Base-by-base conservation (phyloP, 2,888 invertebrate species). In the Thelaira solivaga region DNA sequence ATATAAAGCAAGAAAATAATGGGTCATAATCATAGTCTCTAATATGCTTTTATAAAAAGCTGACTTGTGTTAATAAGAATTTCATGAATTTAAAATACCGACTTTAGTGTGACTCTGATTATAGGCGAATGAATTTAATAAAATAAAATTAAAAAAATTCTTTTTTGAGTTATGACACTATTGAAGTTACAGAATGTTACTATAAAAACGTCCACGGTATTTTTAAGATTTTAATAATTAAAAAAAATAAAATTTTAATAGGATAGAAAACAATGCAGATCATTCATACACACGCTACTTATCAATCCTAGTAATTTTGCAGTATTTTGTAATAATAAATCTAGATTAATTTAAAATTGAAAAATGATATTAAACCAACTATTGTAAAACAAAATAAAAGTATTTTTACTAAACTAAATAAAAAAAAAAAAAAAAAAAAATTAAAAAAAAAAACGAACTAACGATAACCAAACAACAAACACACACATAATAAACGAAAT, bases 301-400 rank as follows among this genome's bases (percentile, higher is more conserved):
- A 49, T 49, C 11, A 13, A 31, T 57, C 55, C 39, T 24, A 51
- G 47, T 4, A 68, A 75, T 62, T 75, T 75, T 61, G 74, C 34
- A 61, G 13, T 22, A 22, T n/a, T n/a, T n/a, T n/a, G n/a, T n/a
- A 24, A 39, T 47, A 68, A 53, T 20, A 36, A 67, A 36, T 1
- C 34, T 24, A 36, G 16, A 55, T 45, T 43, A 73, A 51, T 29
- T 62, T 20, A 20, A 67, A 53, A 13, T 65, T 65, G 24, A 51
- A 24, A 74, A 67, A 61, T 59, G 18, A 61, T 71, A 77, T 77
- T 34, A 49, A 65, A 77, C 77, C 68, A 73, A 78, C 73, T 73
- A 78, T 78, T 78, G 73, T 73, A 78, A 73, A 73, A 78, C 68
- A 53, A 69, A 68, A 53, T 51, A 0, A 55, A 47, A 61, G 4